Evolutionary conservation across 2,797 vertebrate species (phyloP), one percentile per base, ranked within the genome.

Genomic region (Pangasius krempfi): DNA sequence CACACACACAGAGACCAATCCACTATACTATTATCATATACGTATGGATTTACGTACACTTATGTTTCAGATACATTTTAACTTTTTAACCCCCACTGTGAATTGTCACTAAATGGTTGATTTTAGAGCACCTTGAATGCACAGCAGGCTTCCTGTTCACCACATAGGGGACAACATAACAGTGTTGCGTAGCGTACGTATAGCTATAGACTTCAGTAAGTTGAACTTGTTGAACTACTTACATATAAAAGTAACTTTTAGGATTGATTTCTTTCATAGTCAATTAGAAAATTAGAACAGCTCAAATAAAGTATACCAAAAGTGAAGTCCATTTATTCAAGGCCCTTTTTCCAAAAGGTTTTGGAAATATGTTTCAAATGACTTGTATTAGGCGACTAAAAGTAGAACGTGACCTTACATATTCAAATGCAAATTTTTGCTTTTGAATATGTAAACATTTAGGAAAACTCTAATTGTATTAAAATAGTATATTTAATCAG

Each of bases 321-420:
- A 68, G 52, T 10, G 14, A 20, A 64, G 62, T 66, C 27, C n/a
- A 84, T 66, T 84, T 84, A 84, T 37, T 54, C 83, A 84, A 84
- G 47, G 64, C n/a, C 20, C 16, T 44, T 47, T 44, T 83, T 18
- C 58, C 60, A 64, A 33, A 84, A 22, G 8, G 82, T 50, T 84
- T 84, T n/a, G 16, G 30, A 84, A 84, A 8, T 27, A 64, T 18
- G 0, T 82, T 62, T 60, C 25, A 20, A n/a, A 83, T 66, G 81
- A 82, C 20, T 44, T 12, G 81, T 27, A 66, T 84, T 66, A 84
- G 40, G 60, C 9, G 37, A 84, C 40, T 50, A 30, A 47, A 27
- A 40, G 13, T 44, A 83, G 33, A 44, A 50, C 33, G 16, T 70
- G 83, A 84, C 83, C 83, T 68, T 25, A 52, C 33, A 84, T 68